phyloP scores from a whole-genome alignment of 2,797 vertebrate species.

The Schizopygopsis malacanthus region DNA sequence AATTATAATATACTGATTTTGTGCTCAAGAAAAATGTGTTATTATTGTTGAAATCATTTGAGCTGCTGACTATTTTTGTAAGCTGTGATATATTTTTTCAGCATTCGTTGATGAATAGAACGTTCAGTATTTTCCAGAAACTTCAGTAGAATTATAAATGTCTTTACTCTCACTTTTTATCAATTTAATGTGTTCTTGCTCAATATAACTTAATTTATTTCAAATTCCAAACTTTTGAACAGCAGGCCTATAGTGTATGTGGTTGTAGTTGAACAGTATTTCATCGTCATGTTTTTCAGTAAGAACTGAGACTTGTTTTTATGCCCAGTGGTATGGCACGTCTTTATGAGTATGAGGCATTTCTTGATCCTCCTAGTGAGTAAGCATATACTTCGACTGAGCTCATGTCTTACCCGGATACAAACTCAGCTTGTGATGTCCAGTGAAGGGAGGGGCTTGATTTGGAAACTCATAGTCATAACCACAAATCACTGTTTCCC shows the following conservation, averaged over 20 bases:
- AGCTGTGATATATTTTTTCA: not conserved
- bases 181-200: not conserved
- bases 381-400: slow-evolving; percentile 31
- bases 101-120: not conserved
- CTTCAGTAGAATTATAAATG: not conserved
- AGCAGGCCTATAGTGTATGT: not conserved
- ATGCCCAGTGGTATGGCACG: not conserved
- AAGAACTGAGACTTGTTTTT: slow-evolving; percentile 6
- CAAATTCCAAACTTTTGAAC: not conserved
- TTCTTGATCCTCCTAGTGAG: slow-evolving; percentile 42
- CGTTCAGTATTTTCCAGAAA: not conserved
- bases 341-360: slow-evolving; percentile 19
- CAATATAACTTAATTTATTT: not conserved
- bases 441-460: slow-evolving; percentile 16
- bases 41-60: too few relatives aligned
- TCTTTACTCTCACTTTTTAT: not conserved
- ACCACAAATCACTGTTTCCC: slow-evolving; percentile 26
- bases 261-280: not conserved
- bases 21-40: not conserved
- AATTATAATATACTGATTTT: not conserved
- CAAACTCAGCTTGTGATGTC: slow-evolving; percentile 9
- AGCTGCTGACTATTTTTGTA: not conserved
- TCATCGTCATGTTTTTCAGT: not conserved
- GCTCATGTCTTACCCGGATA: slow-evolving; percentile 33
- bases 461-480: slow-evolving; percentile 48